A percentile compares a stretch with the other conserved stretches of the same genome.
These are phyloP conservation scores for Hirundo rustica DNA, from an alignment of 2,797 vertebrate genomes.

Conservation along the genomic window DNA sequence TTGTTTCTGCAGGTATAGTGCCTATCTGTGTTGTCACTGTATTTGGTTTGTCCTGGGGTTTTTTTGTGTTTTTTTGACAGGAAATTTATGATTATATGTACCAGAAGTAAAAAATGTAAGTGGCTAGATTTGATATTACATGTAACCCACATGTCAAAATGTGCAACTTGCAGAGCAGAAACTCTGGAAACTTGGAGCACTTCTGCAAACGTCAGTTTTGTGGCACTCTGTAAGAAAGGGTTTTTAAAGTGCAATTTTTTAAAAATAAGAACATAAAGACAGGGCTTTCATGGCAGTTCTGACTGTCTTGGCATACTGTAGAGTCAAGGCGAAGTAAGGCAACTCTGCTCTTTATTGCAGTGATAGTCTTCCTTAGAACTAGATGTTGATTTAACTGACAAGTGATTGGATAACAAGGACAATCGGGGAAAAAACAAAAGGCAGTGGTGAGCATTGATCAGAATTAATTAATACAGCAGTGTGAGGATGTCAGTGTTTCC, in stretches of 20 bases:
- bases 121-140: not conserved
- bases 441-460: not conserved
- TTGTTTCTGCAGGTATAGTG: not conserved
- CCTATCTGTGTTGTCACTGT: not conserved
- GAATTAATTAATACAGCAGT: not conserved
- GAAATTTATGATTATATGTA: not conserved
- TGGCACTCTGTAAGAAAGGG: not conserved
- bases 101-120: not conserved
- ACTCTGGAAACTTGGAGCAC: rapidly evolving
- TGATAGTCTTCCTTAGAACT: not conserved
- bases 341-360: not conserved
- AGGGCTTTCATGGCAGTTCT: not conserved
- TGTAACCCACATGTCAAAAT: not conserved
- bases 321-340: not conserved
- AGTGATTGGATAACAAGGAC: not conserved
- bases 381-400: not conserved
- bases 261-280: not conserved
- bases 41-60: not conserved
- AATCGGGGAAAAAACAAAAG: not conserved
- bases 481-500: not conserved
- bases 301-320: not conserved
- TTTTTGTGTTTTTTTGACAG: not conserved
- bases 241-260: not conserved
- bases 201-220: not conserved
- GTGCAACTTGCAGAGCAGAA: not conserved